A percentile compares a stretch with the other conserved stretches of the same genome.
Evolutionary conservation across 2,888 invertebrate genomes (phyloP).

Genomic region (Nomada lathburiana): DNA sequence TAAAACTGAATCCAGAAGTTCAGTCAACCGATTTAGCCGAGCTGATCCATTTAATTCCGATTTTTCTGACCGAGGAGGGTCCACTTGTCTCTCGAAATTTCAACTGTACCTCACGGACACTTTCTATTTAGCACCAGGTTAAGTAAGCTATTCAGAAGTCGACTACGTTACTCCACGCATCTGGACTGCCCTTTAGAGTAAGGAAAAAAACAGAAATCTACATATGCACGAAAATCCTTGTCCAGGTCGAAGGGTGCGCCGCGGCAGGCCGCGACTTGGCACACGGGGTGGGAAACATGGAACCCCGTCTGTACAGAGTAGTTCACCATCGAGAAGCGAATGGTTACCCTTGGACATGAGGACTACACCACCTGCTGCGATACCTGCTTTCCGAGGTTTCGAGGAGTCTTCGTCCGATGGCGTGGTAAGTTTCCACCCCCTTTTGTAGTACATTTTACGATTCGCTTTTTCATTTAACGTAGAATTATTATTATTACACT

Average conservation of each 20-base stretch:
- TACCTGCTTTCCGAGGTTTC: slow-evolving; percentile 82
- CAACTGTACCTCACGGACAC: no score
- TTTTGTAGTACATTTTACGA: not conserved
- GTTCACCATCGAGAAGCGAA: slow-evolving; percentile 81
- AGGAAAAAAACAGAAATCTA: not conserved
- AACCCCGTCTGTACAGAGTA: slow-evolving; percentile 77
- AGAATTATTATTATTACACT: not conserved
- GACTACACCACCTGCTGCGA: slow-evolving; percentile 81
- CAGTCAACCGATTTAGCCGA: no score
- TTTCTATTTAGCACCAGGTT: no score
- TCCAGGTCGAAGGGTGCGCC: slow-evolving; percentile 79
- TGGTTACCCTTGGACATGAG: slow-evolving; percentile 83
- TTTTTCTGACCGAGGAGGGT: no score
- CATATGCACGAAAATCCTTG: slow-evolving; percentile 41
- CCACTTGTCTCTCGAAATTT: no score
- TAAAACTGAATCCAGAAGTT: no score
- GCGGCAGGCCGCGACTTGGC: slow-evolving; percentile 83
- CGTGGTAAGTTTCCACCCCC: slow-evolving; percentile 76
- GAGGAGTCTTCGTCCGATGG: slow-evolving; percentile 80
- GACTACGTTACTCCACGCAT: not conserved
- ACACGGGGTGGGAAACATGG: slow-evolving; percentile 79
- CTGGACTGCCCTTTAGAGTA: not conserved
- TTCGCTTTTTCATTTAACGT: not conserved
- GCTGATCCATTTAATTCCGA: no score
- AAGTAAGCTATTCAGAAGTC: no score